Evolutionary conservation across 2,113 vertebrate genomes (phyloP).

Genomic region (Macheiramphus alcinus): DNA sequence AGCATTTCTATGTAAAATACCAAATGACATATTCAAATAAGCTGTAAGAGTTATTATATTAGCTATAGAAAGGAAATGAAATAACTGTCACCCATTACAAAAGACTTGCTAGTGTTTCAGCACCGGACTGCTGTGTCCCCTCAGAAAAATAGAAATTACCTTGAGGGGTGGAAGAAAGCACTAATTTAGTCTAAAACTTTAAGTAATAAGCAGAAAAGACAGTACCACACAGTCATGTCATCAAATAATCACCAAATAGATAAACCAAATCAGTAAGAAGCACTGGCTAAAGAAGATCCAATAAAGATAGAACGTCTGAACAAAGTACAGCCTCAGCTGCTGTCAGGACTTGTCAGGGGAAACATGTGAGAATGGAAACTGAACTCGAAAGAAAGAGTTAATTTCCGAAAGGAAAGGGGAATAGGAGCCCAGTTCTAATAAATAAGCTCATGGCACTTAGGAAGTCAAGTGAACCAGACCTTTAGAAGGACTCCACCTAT

Average conservation of each 20-base stretch:
- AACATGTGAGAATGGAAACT: background rate
- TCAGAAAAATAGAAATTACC: background rate
- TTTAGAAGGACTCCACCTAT: background rate
- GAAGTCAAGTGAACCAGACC: background rate
- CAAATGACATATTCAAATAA: constrained; percentile 10
- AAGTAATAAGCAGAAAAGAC: background rate
- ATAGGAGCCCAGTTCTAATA: background rate
- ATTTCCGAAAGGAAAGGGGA: background rate
- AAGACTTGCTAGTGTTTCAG: background rate
- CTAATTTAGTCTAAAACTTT: background rate
- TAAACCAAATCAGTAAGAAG: background rate
- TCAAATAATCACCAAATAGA: background rate
- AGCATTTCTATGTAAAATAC: background rate
- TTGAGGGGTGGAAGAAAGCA: background rate
- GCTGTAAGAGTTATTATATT: background rate
- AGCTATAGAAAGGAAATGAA: background rate
- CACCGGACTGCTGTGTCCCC: background rate
- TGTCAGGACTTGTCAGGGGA: background rate
- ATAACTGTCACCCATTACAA: background rate
- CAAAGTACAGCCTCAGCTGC: background rate
- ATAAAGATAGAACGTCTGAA: background rate
- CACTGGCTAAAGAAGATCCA: background rate
- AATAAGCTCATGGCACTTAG: background rate
- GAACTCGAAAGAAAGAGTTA: background rate
- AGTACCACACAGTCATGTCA: background rate